Evolutionary conservation across 2,888 invertebrate genomes (phyloP).

Genomic region (Coelinius sp.): DNA sequence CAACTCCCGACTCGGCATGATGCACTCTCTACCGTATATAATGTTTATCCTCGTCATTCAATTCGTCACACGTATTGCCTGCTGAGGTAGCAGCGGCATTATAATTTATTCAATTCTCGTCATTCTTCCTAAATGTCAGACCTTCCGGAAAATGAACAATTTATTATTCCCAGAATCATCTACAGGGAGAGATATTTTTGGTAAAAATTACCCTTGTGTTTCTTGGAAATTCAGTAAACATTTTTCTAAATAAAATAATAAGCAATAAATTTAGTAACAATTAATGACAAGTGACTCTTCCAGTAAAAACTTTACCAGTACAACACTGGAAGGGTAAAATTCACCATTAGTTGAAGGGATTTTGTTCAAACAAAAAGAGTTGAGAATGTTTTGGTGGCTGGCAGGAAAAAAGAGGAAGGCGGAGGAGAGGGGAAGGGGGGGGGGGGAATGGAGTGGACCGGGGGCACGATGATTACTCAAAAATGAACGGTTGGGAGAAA

Average conservation of each 20-base stretch:
- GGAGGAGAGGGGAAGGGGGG: background rate
- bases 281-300: no score
- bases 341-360: no score
- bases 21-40: constrained; percentile 46
- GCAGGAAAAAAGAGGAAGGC: background rate
- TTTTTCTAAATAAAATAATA: no score
- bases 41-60: background rate
- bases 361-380: no score
- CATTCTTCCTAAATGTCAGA: constrained; percentile 3
- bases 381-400: no score
- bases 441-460: constrained; percentile 1
- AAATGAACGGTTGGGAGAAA: constrained; percentile 1
- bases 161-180: background rate
- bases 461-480: constrained; percentile 1
- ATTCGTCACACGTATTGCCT: constrained; percentile 17
- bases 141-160: background rate
- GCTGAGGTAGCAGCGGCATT: background rate
- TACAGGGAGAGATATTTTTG: background rate
- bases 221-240: no score
- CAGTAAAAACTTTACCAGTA: no score
- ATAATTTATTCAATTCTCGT: constrained; percentile 1
- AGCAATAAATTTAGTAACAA: no score
- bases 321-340: no score
- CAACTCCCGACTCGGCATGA: constrained; percentile 46
- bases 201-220: no score